These are phyloP conservation scores for Camelus dromedarius DNA, from an alignment of 2,113 vertebrate genomes.

Conservation along the genomic window DNA sequence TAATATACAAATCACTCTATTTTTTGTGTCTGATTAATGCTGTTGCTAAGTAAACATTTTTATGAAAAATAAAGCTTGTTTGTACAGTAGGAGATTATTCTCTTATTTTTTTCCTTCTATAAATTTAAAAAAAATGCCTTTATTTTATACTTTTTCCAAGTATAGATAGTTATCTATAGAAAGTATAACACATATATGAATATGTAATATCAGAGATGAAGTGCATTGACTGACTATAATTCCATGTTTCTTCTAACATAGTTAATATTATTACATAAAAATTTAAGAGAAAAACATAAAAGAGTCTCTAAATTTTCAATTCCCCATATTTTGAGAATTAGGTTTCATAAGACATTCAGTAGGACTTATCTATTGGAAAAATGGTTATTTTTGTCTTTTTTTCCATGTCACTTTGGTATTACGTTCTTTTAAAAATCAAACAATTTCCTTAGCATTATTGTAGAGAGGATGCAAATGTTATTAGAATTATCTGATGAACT, in stretches of 20 bases:
- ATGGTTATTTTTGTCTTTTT: not conserved
- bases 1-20: not conserved
- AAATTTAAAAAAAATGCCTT: not conserved
- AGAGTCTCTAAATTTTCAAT: not conserved
- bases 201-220: not conserved
- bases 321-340: not conserved
- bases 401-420: not conserved
- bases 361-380: not conserved
- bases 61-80: not conserved
- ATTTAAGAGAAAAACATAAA: not conserved
- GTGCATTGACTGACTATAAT: not conserved
- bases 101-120: not conserved
- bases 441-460: not conserved
- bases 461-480: not conserved
- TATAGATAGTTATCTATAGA: not conserved
- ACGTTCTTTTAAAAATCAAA: slow-evolving; percentile 37
- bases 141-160: not conserved
- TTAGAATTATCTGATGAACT: not conserved
- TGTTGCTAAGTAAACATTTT: not conserved
- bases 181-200: not conserved
- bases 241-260: not conserved
- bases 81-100: not conserved
- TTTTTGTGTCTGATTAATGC: not conserved
- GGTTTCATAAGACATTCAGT: not conserved
- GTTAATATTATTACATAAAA: not conserved